Conservation (phyloP, 2,797 vertebrate genomes). For the Ciconia nigra region DNA sequence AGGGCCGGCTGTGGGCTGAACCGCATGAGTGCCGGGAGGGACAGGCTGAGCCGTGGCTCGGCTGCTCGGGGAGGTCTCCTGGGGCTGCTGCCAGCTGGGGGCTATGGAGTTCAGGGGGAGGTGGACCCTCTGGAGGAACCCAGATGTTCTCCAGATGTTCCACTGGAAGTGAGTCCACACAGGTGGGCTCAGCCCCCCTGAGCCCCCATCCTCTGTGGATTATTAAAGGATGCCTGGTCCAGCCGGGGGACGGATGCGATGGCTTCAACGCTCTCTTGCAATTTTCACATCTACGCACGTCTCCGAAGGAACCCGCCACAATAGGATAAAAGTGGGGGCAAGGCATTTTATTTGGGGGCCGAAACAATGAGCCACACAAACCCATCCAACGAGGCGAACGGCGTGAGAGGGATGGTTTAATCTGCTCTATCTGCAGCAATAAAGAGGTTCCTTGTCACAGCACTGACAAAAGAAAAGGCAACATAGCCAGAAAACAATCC, state of each 20-base stretch:
- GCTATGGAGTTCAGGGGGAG: not conserved
- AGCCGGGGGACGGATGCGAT: fast-evolving
- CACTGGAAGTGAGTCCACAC: not conserved
- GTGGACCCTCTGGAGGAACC: not conserved
- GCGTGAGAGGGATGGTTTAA: not conserved
- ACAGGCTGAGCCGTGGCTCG: not conserved
- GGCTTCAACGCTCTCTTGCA: not conserved
- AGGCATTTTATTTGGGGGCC: not conserved
- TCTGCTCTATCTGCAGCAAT: not conserved
- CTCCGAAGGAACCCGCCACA: not conserved
- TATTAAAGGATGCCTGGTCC: not conserved
- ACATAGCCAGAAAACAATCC: constrained; percentile 29
- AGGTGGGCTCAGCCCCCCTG: not conserved
- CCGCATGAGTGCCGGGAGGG: fast-evolving
- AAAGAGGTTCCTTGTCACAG: constrained; percentile 29
- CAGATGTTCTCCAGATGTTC: not conserved
- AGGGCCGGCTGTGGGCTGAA: not conserved
- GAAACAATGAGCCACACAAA: not conserved
- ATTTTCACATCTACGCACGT: fast-evolving
- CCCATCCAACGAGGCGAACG: not conserved
- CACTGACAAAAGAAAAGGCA: constrained; percentile 24
- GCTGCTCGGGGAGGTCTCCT: not conserved
- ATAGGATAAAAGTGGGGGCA: not conserved
- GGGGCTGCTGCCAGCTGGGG: not conserved
- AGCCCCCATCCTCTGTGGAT: not conserved